phyloP scores from a whole-genome alignment of 23 tunicate genomes.

The Aplidium turbinatum region DNA sequence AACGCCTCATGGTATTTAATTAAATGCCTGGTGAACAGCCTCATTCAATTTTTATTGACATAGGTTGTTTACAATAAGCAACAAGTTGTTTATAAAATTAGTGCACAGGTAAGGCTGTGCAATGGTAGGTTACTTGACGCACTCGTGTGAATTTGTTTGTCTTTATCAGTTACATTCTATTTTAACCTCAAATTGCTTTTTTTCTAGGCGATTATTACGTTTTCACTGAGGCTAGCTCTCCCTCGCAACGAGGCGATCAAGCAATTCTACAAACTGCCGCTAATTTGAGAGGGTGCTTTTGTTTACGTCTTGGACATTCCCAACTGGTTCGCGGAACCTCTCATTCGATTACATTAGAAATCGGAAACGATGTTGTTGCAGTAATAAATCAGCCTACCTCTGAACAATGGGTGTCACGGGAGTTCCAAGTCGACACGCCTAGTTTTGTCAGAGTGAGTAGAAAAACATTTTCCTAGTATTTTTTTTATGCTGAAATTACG shows the following conservation, averaged over 20 bases:
- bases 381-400: too few species aligned
- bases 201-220: slow-evolving; percentile 35
- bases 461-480: too few species aligned
- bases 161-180: too few species aligned
- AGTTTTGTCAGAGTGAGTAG: slow-evolving; percentile 15
- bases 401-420: background rate
- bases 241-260: slow-evolving; percentile 37
- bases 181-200: background rate
- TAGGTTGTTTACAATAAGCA: too few species aligned
- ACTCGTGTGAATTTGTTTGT: too few species aligned
- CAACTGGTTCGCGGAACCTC: background rate
- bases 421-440: slow-evolving; percentile 1
- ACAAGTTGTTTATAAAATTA: too few species aligned
- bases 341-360: slow-evolving; percentile 6
- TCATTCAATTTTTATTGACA: too few species aligned
- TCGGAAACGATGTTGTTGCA: slow-evolving; percentile 3
- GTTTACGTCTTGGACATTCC: slow-evolving; percentile 20
- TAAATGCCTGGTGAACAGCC: too few species aligned
- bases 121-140: too few species aligned
- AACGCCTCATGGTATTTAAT: too few species aligned
- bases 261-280: slow-evolving; percentile 19
- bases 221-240: slow-evolving; percentile 59
- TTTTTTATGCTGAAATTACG: too few species aligned
- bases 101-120: too few species aligned
- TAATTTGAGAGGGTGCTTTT: slow-evolving; percentile 39